Base-by-base conservation (phyloP, 2,113 vertebrate species). In the Lepus timidus region DNA sequence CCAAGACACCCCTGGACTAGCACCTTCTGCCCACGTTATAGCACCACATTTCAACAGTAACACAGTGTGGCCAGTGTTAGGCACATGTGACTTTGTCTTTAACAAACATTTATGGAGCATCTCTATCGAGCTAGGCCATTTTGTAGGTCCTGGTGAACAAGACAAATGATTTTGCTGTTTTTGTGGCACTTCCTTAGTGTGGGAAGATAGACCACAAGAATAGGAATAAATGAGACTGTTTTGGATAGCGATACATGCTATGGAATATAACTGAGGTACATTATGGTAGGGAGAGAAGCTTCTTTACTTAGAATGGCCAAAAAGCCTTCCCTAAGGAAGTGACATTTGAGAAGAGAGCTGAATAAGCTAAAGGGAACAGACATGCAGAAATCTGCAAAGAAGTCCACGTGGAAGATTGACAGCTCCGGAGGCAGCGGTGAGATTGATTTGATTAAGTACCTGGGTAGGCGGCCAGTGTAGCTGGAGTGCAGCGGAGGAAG, bases 301-400 rank as follows among this genome's bases (percentile, higher is more conserved):
- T 91, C 52, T 58, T 76, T 81, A 36, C 29, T 61, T 29, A 64
- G 11, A 78, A 44, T 65, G 17, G 65, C 80, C 65, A 51, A 79
- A 86, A 71, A 22, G 64, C 3, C 39, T 3, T 58, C 44, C 58
- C 70, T 88, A 33, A 65, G 29, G 75, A 76, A 64, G 68, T 64
- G n/a, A 61, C 62, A 71, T 70, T 51, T 87, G n/a, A 86, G 17
- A 68, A 82, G 62, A 71, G 12, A 44, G 44, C 61, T 91, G 62
- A 82, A 71, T 65, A 22, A 83, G 81, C n/a, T 67, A 58, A 71
- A 91, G 71, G 62, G 49, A 87, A 44, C 20, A 95, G 49, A 7
- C 17, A 14, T 31, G 58, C 87, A 83, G 75, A 93, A 27, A 76
- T 74, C 68, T 82, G 62, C 62, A 58, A 64, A 64, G 51, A 64